These are phyloP conservation scores for Amia ocellicauda DNA, from an alignment of 2,113 vertebrate genomes.

Conservation along the genomic window DNA sequence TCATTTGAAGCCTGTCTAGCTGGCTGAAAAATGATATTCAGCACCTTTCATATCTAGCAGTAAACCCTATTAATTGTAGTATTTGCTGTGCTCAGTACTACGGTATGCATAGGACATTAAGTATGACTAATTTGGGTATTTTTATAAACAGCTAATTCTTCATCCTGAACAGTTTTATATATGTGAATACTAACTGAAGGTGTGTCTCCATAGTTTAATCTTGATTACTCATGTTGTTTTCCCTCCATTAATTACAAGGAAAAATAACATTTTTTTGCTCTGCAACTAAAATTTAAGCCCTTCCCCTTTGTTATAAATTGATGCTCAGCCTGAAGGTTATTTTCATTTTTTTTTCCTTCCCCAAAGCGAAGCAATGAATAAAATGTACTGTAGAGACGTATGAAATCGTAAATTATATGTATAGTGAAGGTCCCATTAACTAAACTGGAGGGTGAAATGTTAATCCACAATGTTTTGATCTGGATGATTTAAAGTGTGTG, in stretches of 20 bases:
- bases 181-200: conserved; percentile 2
- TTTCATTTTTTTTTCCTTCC: conserved; percentile 18
- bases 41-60: not conserved
- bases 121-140: conserved; percentile 6
- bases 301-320: conserved; percentile 37
- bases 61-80: not conserved
- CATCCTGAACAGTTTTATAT: conserved; percentile 10
- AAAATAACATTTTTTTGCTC: conserved; percentile 49
- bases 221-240: conserved; percentile 51
- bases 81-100: not conserved
- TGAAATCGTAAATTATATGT: not conserved
- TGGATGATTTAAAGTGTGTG: too few species aligned
- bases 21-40: not conserved
- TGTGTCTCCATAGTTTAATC: conserved; percentile 31
- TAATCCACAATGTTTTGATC: too few species aligned
- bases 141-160: conserved; percentile 13
- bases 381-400: conserved; percentile 2
- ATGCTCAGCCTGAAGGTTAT: conserved; percentile 30
- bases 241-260: conserved; percentile 40
- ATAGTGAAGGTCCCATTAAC: not conserved
- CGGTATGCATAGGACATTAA: not conserved
- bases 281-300: conserved; percentile 33
- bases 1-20: not conserved
- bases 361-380: not conserved
- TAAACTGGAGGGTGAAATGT: too few species aligned